Base-by-base conservation (phyloP, 2,888 invertebrate species). In the Ariolimax columbianus region DNA sequence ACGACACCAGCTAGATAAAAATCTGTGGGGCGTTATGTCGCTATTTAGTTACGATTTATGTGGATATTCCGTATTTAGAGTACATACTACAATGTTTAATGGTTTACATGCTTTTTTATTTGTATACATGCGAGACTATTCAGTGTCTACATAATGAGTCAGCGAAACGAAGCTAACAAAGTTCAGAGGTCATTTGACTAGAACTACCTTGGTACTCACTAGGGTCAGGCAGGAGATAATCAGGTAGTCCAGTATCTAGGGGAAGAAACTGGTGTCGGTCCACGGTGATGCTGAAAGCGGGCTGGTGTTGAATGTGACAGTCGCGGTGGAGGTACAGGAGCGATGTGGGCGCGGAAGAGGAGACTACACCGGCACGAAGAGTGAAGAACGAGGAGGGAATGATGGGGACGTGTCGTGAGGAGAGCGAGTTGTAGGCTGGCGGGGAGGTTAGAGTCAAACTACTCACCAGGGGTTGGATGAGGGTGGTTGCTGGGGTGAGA, bases 401-500 rank as follows among this genome's bases (percentile, higher is more conserved):
- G 75, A 51, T 33, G 75, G 75, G 75, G 51, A 75, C 33, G 36
- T 75, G 51, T 78, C 63, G 78, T 78, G 63, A 78, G 38, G 63
- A 78, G 38, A 23, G 78, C 66, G 78, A 63, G 78, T 78, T 38
- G 78, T 78, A 40, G 63, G 78, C 63, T 78, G 59, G 66, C 78
- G 38, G 63, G 38, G 78, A 63, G 11, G 23, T 55, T 77, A 38
- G 36, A 77, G 77, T 14, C 77, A 47, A n/a, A 38, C 43, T 51
- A 30, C 51, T 75, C 75, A 51, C 51, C 33, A 51, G n/a, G 75
- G 51, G 19, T 6, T 9, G 51, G 47, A 43, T 3, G 51, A n/a
- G 47, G 51, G 19, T 0, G 47, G 40, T 0, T 43, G 47, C n/a
- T n/a, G 72, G 51, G 30, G 75, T 9, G 47, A 36, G 78, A 38